Conservation (phyloP, 2,888 invertebrate species). For the Sipha maydis region DNA sequence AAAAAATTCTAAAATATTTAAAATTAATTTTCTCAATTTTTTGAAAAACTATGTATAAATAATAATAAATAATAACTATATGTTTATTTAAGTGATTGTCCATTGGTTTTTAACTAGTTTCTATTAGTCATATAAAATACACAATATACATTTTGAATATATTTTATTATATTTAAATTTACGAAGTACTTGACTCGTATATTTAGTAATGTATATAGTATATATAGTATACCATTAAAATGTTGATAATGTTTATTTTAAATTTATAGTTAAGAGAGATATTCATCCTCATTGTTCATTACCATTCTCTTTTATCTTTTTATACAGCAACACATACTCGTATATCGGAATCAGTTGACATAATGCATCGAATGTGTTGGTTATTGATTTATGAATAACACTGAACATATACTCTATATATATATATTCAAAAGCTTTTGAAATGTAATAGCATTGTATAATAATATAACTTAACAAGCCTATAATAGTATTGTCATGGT, state of each 20-base stretch:
- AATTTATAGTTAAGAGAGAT: background rate
- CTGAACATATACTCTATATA: background rate
- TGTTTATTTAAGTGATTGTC: too few relatives aligned
- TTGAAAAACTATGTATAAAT: too few relatives aligned
- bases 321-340: accelerated
- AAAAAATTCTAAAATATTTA: too few relatives aligned
- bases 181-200: too few relatives aligned
- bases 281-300: background rate
- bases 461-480: background rate
- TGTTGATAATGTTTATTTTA: background rate
- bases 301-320: background rate
- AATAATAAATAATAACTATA: too few relatives aligned
- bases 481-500: background rate
- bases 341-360: background rate
- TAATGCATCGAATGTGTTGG: background rate
- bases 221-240: background rate
- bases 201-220: too few relatives aligned
- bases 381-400: background rate
- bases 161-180: too few relatives aligned
- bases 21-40: too few relatives aligned
- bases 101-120: too few relatives aligned
- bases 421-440: background rate
- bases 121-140: too few relatives aligned
- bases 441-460: background rate
- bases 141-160: too few relatives aligned